Percentiles rank a stretch among this genome's conserved stretches.
phyloP scores from a whole-genome alignment of 1,140 invertebrate species.

The Parasteatoda tepidariorum region DNA sequence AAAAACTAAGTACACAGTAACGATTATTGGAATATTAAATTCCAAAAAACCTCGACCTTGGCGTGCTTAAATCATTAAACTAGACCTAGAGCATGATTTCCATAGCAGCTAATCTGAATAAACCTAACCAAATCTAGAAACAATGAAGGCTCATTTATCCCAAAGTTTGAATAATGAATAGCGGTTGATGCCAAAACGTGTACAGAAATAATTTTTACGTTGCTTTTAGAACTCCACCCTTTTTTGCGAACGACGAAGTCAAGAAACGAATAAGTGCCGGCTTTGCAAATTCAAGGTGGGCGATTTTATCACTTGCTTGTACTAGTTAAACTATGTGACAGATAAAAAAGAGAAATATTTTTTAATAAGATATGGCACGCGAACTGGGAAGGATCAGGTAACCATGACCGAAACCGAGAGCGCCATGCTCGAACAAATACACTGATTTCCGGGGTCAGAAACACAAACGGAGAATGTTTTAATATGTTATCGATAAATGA shows the following conservation, averaged over 20 bases:
- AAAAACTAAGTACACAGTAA: too few species aligned
- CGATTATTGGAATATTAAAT: too few species aligned
- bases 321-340: not conserved
- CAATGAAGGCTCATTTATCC: not conserved
- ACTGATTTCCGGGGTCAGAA: constrained; percentile 35
- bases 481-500: too few species aligned
- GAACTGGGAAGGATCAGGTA: constrained; percentile 23
- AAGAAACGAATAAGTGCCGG: not conserved
- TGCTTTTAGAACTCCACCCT: not conserved
- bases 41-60: constrained; percentile 25
- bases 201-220: not conserved
- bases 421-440: constrained; percentile 31
- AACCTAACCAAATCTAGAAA: not conserved
- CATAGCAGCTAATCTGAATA: not conserved
- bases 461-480: not conserved
- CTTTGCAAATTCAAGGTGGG: not conserved
- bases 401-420: constrained; percentile 23
- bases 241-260: not conserved
- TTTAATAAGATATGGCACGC: constrained; percentile 38
- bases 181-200: not conserved
- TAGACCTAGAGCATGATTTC: constrained; percentile 8
- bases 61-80: not conserved
- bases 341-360: not conserved
- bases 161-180: constrained; percentile 22
- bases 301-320: not conserved